These are phyloP conservation scores for Leptopilina clavipes DNA, from an alignment of 1,140 invertebrate species.

Conservation along the genomic window DNA sequence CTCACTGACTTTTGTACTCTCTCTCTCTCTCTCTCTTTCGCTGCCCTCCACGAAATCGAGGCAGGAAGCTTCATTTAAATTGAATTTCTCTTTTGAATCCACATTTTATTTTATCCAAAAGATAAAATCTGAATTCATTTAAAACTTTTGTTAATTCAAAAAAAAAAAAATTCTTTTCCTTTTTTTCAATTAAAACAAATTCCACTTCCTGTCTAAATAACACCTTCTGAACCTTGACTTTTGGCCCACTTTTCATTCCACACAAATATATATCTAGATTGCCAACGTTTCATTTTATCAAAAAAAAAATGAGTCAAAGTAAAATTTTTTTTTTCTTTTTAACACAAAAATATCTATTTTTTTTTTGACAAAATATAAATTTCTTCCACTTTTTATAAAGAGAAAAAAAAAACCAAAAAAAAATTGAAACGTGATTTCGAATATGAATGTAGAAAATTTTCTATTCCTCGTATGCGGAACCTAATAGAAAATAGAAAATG, in stretches of 20 bases:
- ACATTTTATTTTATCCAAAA: background rate
- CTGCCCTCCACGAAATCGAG: background rate
- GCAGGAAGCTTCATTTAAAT: constrained; percentile 25
- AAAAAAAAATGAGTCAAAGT: no score
- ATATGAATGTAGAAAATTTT: background rate
- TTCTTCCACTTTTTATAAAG: no score
- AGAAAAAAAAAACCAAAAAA: no score
- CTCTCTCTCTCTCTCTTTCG: background rate
- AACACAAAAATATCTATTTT: no score
- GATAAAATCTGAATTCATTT: background rate
- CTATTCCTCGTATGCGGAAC: constrained; percentile 16
- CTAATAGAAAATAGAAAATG: constrained; percentile 7
- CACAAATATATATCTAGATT: no score
- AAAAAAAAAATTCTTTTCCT: background rate
- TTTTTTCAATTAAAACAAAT: background rate
- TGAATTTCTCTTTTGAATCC: background rate
- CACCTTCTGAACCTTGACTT: background rate
- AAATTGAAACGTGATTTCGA: no score
- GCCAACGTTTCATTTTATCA: no score
- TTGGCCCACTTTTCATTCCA: background rate
- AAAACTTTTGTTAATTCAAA: background rate
- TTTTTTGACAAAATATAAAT: no score
- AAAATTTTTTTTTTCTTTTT: no score
- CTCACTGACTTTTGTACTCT: background rate
- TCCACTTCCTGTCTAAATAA: background rate